Conservation (phyloP, 2,888 invertebrate genomes). For the Phanerotoma sp. region DNA sequence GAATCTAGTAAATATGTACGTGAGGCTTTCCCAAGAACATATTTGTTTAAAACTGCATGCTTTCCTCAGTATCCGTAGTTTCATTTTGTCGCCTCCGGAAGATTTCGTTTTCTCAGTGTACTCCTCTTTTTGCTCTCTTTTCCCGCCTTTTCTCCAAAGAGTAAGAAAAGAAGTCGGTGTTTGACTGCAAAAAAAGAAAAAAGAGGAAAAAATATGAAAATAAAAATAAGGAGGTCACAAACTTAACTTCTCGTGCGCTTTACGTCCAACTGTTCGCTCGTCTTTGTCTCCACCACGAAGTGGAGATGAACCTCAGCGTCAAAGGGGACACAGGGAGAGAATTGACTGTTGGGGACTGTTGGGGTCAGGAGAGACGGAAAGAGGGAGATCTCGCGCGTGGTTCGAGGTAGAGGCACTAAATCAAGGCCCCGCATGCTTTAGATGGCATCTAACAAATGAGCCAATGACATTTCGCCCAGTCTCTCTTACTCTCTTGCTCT, state of each 20-base stretch:
- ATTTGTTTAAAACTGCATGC: too few species aligned
- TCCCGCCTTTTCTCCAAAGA: too few species aligned
- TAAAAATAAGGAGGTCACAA: slow-evolving; percentile 5
- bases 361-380: slow-evolving; percentile 19
- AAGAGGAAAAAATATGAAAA: slow-evolving; percentile 10
- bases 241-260: too few species aligned
- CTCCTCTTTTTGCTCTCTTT: too few species aligned
- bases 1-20: too few species aligned
- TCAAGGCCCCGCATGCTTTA: slow-evolving; percentile 58
- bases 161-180: too few species aligned
- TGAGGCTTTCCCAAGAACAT: too few species aligned
- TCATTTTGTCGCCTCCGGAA: too few species aligned
- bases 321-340: slow-evolving; percentile 30
- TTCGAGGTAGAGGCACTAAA: slow-evolving; percentile 56
- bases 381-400: slow-evolving; percentile 31
- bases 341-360: slow-evolving; percentile 14
- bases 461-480: slow-evolving; percentile 57
- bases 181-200: slow-evolving; percentile 24
- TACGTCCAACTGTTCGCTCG: too few species aligned
- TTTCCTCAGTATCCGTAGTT: too few species aligned
- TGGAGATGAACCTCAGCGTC: slow-evolving; percentile 16
- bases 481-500: slow-evolving; percentile 34
- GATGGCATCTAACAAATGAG: slow-evolving; percentile 59
- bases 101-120: too few species aligned
- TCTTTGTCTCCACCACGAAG: too few species aligned